Conservation (phyloP, 2,113 vertebrate species). For the Siphamia tubifer region DNA sequence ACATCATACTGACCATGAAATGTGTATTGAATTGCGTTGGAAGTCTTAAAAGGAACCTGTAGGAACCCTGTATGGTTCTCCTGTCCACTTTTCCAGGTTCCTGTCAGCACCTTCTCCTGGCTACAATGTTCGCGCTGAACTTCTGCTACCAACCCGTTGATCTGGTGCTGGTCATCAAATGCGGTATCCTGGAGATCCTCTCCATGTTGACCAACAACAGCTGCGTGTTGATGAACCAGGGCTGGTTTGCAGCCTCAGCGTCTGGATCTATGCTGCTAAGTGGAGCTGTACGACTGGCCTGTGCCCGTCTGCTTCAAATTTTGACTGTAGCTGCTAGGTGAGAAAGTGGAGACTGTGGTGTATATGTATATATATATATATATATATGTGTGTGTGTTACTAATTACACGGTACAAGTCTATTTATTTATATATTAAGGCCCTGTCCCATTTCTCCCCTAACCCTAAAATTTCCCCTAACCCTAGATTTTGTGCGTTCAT, state of each 20-base stretch:
- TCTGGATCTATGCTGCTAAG: conserved; percentile 72
- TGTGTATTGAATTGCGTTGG: too few relatives aligned
- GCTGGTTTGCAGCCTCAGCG: conserved; percentile 77
- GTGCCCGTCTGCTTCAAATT: conserved; percentile 80
- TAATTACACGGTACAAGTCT: too few relatives aligned
- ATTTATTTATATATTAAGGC: too few relatives aligned
- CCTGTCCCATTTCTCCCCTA: too few relatives aligned
- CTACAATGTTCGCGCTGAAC: conserved; percentile 82
- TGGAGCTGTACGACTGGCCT: conserved; percentile 76
- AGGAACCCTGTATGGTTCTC: background rate
- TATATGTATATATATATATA: too few relatives aligned
- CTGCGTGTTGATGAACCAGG: conserved; percentile 78
- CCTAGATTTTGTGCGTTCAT: too few relatives aligned
- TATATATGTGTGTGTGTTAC: too few relatives aligned
- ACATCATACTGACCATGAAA: too few relatives aligned
- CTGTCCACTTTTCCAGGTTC: conserved; percentile 61
- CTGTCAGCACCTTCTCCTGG: conserved; percentile 80
- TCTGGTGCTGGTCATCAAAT: conserved; percentile 78
- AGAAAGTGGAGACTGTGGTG: background rate
- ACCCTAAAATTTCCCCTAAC: too few relatives aligned
- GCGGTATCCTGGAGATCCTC: conserved; percentile 79
- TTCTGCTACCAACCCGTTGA: conserved; percentile 81
- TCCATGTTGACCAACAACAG: conserved; percentile 79
- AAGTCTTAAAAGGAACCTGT: too few relatives aligned
- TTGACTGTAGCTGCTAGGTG: conserved; percentile 81